phyloP scores from a whole-genome alignment of 2,888 invertebrate species.

The Tortrix viridana region DNA sequence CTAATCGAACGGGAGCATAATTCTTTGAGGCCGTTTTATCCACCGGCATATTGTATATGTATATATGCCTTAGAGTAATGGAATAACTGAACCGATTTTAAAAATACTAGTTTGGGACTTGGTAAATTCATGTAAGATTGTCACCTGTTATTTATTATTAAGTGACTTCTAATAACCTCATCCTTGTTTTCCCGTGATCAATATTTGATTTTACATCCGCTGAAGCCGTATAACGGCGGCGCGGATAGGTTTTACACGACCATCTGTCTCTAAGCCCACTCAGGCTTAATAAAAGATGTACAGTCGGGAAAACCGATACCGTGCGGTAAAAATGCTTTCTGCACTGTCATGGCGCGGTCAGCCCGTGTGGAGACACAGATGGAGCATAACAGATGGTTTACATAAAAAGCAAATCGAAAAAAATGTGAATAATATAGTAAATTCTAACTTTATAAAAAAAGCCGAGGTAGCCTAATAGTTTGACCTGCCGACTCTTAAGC shows the following conservation, averaged over 20 bases:
- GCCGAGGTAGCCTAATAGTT: no score
- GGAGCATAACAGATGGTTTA: background rate
- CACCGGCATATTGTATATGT: no score
- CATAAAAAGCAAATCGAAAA: background rate
- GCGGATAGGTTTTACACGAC: slow-evolving; percentile 18
- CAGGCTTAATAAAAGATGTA: slow-evolving; percentile 36
- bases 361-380: slow-evolving; percentile 17
- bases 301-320: slow-evolving; percentile 23
- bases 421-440: background rate
- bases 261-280: slow-evolving; percentile 36
- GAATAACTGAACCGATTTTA: no score
- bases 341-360: slow-evolving; percentile 36
- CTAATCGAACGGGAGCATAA: background rate
- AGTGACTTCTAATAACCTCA: no score
- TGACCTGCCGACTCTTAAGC: no score
- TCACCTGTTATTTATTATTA: no score
- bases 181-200: background rate
- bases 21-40: background rate
- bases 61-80: no score
- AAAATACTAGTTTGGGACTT: no score
- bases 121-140: no score
- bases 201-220: slow-evolving; percentile 11
- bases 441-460: no score
- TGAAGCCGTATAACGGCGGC: slow-evolving; percentile 8
- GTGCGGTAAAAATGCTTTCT: slow-evolving; percentile 38